Evolutionary conservation across 1,140 invertebrate genomes (phyloP), one percentile per base, ranked within the genome.

Genomic region (Macrobrachium nipponense): DNA sequence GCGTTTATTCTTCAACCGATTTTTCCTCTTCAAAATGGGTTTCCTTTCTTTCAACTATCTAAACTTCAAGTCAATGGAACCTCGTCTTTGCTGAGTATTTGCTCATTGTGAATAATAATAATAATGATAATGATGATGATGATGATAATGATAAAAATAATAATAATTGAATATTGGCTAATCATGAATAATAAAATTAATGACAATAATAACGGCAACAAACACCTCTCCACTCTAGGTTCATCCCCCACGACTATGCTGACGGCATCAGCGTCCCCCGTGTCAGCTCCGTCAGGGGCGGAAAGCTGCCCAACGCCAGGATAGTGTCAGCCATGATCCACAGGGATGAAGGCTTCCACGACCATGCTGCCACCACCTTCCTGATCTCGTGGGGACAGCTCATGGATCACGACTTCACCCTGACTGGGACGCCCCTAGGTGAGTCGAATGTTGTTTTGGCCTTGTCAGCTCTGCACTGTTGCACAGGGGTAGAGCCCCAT

Each of bases 331-430:
- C 95, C 0, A 94, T 95, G 0, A 96, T 98, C 72, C 97, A 98
- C 91, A 60, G 75, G 10, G 96, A 97, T 89, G 95, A 97, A 86
- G 96, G 96, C 43, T 97, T 94, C 92, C 96, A 97, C 90, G 96
- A 97, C 91, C 96, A 97, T 90, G 96, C 96, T 23, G 96, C 96
- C 73, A 97, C 96, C 14, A 95, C 97, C 81, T 96, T 97, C 94
- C 94, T 97, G 70, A 96, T 97, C 87, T 96, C 96, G 78, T 97
- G 96, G 96, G 96, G 96, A 89, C 97, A 98, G 92, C 97, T 97
- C 91, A 96, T 97, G 94, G 97, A 97, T 91, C 96, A 98, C 92
- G 96, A 98, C 90, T 96, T 97, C 89, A 97, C 96, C 1, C 93
- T 98, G 15, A 97, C 96, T 72, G 96, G 93, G 58, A 82, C 73